Evolutionary conservation across 1,140 invertebrate genomes (phyloP), one percentile per base, ranked within the genome.

Genomic region (Pinna nobilis): DNA sequence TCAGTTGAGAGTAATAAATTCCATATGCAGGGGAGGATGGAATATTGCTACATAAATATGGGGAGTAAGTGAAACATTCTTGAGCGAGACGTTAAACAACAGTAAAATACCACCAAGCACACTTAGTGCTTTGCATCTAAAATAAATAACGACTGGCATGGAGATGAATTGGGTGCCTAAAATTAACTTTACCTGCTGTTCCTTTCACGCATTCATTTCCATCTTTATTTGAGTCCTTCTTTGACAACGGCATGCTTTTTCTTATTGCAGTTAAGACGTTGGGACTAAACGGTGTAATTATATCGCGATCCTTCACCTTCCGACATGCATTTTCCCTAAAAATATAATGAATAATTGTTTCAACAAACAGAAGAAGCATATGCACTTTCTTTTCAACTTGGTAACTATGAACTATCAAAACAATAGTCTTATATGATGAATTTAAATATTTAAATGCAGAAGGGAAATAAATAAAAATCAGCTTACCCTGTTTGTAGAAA

Each of bases 401-500:
- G n/a, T n/a, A n/a, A n/a, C n/a, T n/a, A n/a, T n/a, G n/a, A n/a
- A n/a, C n/a, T n/a, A n/a, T n/a, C n/a, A n/a, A n/a, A n/a, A n/a
- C n/a, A n/a, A n/a, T n/a, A n/a, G n/a, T 47, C 20, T 47, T 47
- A 18, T 47, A 3, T 20, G 20, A 3, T 3, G 6, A 47, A 18
- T 47, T 6, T 20, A 6, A 47, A 3, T 15, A 47, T 47, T 2
- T 47, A 18, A 18, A 47, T 5, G 15, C 20, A 3, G 15, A 47
- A 47, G 20, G 20, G 25, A 53, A 5, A 20, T 3, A 1, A 53
- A 53, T 13, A 53, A 35, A 15, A n/a, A 11, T 57, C 11, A 49
- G 32, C 74, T 69, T 75, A 84, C 82, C 80, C 82, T 55, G 79
- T 84, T 66, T 81, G 79, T 30, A 84, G 70, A 41, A 84, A 77